These are phyloP conservation scores for Neodiprion virginianus DNA, from an alignment of 1,140 invertebrate genomes.

Conservation along the genomic window DNA sequence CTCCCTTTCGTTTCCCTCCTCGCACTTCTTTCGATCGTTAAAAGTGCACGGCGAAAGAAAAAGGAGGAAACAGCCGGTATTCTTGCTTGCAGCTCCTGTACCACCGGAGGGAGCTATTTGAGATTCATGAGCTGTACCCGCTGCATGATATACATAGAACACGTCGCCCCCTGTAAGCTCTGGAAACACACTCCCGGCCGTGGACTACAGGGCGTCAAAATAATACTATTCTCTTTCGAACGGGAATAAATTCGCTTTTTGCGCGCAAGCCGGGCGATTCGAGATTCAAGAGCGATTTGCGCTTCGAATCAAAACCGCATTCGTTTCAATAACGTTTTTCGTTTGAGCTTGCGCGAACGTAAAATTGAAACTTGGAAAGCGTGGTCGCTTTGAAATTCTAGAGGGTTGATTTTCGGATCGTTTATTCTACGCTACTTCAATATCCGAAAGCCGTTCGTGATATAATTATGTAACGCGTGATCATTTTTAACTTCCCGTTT, in stretches of 20 bases:
- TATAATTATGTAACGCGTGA: no score
- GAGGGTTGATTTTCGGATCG: no score
- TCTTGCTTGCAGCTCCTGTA: not conserved
- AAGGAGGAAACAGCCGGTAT: not conserved
- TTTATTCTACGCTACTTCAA: no score
- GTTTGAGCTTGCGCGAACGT: no score
- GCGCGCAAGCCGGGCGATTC: not conserved
- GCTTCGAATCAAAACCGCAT: no score
- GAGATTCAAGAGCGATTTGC: no score
- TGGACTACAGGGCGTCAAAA: not conserved
- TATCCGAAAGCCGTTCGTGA: no score
- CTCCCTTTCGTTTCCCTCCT: no score
- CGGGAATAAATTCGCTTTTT: not conserved
- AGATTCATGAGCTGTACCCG: conserved; percentile 13
- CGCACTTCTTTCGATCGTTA: not conserved
- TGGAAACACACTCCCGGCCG: not conserved
- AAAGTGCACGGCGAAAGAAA: not conserved
- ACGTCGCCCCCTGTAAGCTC: not conserved
- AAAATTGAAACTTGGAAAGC: no score
- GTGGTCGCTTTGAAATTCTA: no score
- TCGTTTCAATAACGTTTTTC: no score
- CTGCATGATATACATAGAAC: not conserved
- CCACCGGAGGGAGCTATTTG: not conserved
- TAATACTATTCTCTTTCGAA: not conserved
- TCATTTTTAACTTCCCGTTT: no score